Evolutionary conservation across 2,113 vertebrate species (phyloP).

Genomic region (Anthoscopus minutus): DNA sequence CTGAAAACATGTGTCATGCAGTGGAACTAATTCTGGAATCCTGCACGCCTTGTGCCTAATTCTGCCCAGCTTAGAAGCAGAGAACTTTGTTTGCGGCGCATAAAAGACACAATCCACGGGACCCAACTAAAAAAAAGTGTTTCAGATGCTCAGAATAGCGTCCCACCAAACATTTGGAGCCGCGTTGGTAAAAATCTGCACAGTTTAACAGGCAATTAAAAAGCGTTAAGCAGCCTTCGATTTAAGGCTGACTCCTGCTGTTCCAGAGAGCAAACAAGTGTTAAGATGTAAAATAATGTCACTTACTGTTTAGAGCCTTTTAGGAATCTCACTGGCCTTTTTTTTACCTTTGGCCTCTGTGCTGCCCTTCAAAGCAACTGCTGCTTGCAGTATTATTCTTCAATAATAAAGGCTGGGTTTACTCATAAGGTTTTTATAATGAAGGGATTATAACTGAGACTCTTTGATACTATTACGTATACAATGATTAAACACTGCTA

Average conservation of each 20-base stretch:
- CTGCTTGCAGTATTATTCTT: neutral
- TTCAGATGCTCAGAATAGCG: neutral
- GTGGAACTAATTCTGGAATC: constrained; percentile 57
- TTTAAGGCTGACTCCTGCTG: neutral
- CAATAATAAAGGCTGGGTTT: neutral
- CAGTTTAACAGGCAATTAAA: neutral
- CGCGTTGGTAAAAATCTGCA: neutral
- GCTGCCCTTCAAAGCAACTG: neutral
- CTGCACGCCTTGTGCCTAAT: neutral
- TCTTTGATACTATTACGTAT: neutral
- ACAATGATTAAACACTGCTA: neutral
- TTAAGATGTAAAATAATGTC: neutral
- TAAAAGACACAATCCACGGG: neutral
- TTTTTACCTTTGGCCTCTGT: neutral
- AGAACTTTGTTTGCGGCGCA: neutral
- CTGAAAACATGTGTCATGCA: neutral
- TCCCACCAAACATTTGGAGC: neutral
- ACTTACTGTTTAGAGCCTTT: neutral
- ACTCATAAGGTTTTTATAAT: neutral
- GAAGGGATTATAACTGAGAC: neutral
- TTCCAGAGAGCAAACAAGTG: neutral
- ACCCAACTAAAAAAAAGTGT: neutral
- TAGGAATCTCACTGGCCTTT: neutral
- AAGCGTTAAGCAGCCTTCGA: neutral
- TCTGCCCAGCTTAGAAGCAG: neutral